These are phyloP conservation scores for Ophion ventricosus DNA, from an alignment of 2,888 invertebrate genomes.

Conservation along the genomic window DNA sequence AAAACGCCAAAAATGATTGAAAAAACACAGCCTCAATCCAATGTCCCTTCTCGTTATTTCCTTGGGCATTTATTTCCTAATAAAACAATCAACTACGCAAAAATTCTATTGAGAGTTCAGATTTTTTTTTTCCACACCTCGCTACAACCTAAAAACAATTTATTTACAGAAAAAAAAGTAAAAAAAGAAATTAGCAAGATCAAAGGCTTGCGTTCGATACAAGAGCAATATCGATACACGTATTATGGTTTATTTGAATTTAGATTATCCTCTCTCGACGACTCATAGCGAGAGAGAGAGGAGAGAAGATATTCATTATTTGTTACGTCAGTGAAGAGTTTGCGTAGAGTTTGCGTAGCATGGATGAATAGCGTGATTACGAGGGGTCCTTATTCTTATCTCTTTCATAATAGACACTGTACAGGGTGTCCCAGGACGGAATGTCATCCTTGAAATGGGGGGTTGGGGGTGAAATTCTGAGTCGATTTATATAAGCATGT, in stretches of 20 bases:
- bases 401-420: background rate
- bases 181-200: background rate
- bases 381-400: conserved; percentile 60
- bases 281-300: conserved; percentile 5
- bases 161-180: background rate
- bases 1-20: background rate
- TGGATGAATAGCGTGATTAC: conserved; percentile 56
- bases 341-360: conserved; percentile 22
- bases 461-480: too few relatives aligned
- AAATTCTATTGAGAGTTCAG: too few relatives aligned
- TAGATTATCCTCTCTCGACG: background rate
- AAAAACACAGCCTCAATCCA: background rate
- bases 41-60: too few relatives aligned
- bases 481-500: too few relatives aligned
- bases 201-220: too few relatives aligned
- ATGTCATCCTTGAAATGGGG: too few relatives aligned
- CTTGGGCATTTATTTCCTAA: too few relatives aligned
- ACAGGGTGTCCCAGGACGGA: too few relatives aligned
- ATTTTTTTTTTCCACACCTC: too few relatives aligned
- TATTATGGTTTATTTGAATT: background rate
- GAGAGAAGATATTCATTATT: conserved; percentile 11
- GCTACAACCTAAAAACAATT: too few relatives aligned
- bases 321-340: conserved; percentile 19
- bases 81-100: too few relatives aligned
- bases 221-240: background rate